Conservation (phyloP, 1,140 invertebrate genomes). For the Heliconius hermathena region DNA sequence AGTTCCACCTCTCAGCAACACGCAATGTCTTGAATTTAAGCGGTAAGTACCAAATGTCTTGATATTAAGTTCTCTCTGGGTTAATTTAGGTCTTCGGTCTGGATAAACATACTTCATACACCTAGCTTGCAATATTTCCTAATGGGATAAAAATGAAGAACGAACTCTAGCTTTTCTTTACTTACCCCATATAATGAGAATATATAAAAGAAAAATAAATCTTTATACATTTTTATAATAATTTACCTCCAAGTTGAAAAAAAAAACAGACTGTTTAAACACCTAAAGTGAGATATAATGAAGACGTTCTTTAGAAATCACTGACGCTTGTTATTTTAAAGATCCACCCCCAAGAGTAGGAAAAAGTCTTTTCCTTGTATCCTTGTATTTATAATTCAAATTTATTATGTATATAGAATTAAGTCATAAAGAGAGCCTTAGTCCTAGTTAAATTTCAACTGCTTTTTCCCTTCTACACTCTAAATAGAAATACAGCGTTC, state of each 20-base stretch:
- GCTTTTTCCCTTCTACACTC: too few species aligned
- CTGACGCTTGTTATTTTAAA: slow-evolving; percentile 11
- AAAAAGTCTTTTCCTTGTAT: background rate
- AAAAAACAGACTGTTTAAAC: slow-evolving; percentile 1
- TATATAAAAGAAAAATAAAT: background rate
- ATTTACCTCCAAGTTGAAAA: background rate
- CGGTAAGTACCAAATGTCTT: too few species aligned
- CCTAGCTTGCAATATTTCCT: too few species aligned
- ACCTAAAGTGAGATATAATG: slow-evolving; percentile 13
- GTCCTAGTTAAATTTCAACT: too few species aligned
- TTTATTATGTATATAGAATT: background rate
- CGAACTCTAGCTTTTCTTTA: background rate
- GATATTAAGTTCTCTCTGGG: too few species aligned
- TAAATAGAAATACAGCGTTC: background rate
- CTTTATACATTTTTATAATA: background rate
- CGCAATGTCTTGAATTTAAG: too few species aligned
- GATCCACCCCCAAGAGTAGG: slow-evolving; percentile 5
- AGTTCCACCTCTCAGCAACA: too few species aligned
- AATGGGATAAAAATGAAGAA: too few species aligned
- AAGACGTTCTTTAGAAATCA: slow-evolving; percentile 8
- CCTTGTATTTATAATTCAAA: background rate
- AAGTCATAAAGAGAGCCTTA: too few species aligned
- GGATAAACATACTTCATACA: too few species aligned
- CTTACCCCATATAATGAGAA: background rate
- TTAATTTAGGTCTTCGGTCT: too few species aligned